Evolutionary conservation across 2,888 invertebrate species (phyloP).

Genomic region (Ypsolopha scabrella): DNA sequence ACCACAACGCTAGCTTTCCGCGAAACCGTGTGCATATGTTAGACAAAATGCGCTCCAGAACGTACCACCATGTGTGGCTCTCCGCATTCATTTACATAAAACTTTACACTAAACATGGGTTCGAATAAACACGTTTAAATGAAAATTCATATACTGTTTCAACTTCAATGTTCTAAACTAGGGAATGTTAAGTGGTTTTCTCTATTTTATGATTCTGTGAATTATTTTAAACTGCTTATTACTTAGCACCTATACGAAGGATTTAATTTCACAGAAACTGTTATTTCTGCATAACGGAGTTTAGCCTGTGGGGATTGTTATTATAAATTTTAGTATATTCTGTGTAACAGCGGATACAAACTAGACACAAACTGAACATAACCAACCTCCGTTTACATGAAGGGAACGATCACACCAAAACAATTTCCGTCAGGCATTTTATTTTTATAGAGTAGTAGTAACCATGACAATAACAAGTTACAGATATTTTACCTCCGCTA

Average conservation of each 20-base stretch:
- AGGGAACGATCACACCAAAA: too few species aligned
- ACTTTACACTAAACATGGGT: constrained; percentile 9
- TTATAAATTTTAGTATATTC: neutral
- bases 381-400: neutral
- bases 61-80: constrained; percentile 36
- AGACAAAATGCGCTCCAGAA: constrained; percentile 38
- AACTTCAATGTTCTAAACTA: neutral
- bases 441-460: too few species aligned
- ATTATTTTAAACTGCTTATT: neutral
- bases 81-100: constrained; percentile 29
- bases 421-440: too few species aligned
- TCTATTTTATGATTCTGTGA: neutral
- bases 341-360: neutral
- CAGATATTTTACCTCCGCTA: too few species aligned
- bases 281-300: neutral
- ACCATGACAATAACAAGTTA: too few species aligned
- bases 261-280: neutral
- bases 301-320: neutral
- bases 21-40: constrained; percentile 45
- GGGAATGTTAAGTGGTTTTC: neutral
- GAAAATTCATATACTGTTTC: neutral
- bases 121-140: neutral
- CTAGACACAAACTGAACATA: neutral
- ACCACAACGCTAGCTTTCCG: constrained; percentile 55
- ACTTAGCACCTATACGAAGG: neutral